These are phyloP conservation scores for Virgularia gustaviana DNA, from an alignment of 92 coral and sea anemone species.

Conservation along the genomic window DNA sequence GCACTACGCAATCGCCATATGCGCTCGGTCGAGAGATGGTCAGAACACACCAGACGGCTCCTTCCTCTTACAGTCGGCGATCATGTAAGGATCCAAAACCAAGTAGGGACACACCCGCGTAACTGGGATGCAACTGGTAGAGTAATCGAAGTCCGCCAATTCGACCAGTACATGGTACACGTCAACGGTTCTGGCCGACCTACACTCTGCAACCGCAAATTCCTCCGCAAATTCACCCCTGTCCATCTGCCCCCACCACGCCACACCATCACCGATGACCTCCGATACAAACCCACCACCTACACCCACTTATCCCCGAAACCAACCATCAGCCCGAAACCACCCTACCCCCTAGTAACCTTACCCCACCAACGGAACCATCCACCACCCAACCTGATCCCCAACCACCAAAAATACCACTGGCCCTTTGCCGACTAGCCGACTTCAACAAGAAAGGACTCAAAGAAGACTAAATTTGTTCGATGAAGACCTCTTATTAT, in stretches of 20 bases:
- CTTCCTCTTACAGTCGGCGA: constrained; percentile 54
- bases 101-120: constrained; percentile 33
- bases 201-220: constrained; percentile 40
- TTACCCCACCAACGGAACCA: neutral
- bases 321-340: neutral
- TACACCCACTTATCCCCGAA: neutral
- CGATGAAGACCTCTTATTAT: too few species aligned
- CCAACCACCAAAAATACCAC: too few species aligned
- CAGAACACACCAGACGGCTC: constrained; percentile 51
- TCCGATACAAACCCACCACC: constrained; percentile 20
- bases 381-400: constrained; percentile 1
- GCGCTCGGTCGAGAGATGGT: constrained; percentile 50
- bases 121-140: constrained; percentile 42
- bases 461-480: too few species aligned
- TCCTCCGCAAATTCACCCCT: constrained; percentile 32
- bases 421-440: too few species aligned
- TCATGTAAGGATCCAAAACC: constrained; percentile 56
- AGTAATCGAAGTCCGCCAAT: constrained; percentile 42
- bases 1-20: constrained; percentile 57
- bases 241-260: constrained; percentile 27
- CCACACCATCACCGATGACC: constrained; percentile 48
- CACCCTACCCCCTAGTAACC: neutral
- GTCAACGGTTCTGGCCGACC: constrained; percentile 46
- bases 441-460: too few species aligned
- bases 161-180: constrained; percentile 44